phyloP scores from a whole-genome alignment of 2,888 invertebrate species.

The Cinara cedri region DNA sequence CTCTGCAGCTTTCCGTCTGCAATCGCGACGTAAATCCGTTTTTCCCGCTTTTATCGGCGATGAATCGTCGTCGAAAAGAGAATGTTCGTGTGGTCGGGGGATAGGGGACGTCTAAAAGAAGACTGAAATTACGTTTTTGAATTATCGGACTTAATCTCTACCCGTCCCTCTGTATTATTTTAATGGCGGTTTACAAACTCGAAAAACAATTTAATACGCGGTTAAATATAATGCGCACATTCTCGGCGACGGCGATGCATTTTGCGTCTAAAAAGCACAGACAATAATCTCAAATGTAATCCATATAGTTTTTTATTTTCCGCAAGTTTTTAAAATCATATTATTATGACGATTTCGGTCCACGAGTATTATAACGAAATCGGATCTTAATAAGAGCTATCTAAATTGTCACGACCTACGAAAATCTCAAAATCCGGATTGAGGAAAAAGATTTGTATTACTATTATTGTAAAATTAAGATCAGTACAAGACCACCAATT shows the following conservation, averaged over 20 bases:
- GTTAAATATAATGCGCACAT: not conserved
- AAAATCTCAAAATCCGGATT: too few relatives aligned
- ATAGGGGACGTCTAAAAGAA: not conserved
- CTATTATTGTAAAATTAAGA: too few relatives aligned
- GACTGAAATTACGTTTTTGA: conserved; percentile 22
- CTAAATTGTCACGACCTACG: too few relatives aligned
- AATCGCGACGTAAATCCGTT: conserved; percentile 1
- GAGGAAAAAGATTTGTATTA: too few relatives aligned
- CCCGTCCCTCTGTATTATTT: not conserved
- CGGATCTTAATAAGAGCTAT: too few relatives aligned
- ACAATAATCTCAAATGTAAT: conserved; percentile 13
- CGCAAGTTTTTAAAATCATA: not conserved
- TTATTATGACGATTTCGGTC: too few relatives aligned
- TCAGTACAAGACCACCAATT: too few relatives aligned
- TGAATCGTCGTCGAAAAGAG: not conserved
- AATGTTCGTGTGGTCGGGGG: not conserved
- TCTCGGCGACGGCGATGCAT: not conserved
- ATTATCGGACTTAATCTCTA: conserved; percentile 1
- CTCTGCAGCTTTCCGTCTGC: not conserved
- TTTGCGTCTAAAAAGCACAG: conserved; percentile 5
- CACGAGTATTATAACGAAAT: too few relatives aligned
- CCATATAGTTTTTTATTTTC: conserved; percentile 4
- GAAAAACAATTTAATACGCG: conserved; percentile 33
- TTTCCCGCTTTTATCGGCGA: conserved; percentile 1
- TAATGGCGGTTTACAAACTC: not conserved